Conservation (phyloP, 2,113 vertebrate species). For the Steatornis caripensis region DNA sequence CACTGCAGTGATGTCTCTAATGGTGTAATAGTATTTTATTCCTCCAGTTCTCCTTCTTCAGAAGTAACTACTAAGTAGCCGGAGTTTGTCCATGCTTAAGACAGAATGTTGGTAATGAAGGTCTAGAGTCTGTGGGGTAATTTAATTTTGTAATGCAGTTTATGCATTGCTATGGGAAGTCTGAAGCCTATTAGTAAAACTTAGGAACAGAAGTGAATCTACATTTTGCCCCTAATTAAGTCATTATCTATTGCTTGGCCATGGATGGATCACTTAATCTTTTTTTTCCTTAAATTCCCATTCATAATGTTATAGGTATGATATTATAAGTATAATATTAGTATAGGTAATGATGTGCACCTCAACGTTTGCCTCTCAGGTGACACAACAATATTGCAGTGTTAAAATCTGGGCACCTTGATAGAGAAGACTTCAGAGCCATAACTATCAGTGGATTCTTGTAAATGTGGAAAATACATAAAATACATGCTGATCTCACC, state of each 20-base stretch:
- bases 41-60: not conserved
- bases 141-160: not conserved
- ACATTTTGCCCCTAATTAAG: not conserved
- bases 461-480: not conserved
- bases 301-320: not conserved
- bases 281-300: not conserved
- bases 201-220: not conserved
- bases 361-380: not conserved
- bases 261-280: not conserved
- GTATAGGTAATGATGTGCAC: not conserved
- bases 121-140: not conserved
- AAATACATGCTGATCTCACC: not conserved
- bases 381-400: not conserved
- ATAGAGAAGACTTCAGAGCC: not conserved
- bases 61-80: not conserved
- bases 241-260: not conserved
- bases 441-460: not conserved
- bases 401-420: not conserved
- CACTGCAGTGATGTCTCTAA: not conserved
- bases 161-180: not conserved
- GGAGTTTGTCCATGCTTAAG: not conserved
- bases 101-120: not conserved
- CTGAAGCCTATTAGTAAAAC: not conserved
- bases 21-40: not conserved
- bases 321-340: not conserved